Conservation (phyloP, 2,888 invertebrate species). For the Euphydryas editha region DNA sequence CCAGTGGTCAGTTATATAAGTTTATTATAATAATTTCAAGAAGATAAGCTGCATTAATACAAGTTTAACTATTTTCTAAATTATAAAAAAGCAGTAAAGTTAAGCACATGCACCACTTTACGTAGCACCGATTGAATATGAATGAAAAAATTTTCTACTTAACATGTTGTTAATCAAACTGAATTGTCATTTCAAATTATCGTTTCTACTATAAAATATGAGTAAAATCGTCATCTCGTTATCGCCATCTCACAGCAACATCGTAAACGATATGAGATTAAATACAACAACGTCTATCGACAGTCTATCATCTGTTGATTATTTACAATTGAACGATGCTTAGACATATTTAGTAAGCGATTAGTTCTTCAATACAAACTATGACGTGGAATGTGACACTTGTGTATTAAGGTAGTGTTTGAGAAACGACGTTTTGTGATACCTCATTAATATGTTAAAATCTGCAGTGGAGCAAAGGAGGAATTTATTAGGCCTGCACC, state of each 20-base stretch:
- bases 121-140: too few species aligned
- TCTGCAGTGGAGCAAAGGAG: neutral
- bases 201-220: neutral
- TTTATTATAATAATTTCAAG: too few species aligned
- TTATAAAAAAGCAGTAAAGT: too few species aligned
- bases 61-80: too few species aligned
- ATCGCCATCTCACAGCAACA: neutral
- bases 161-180: neutral
- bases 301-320: neutral
- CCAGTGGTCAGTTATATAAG: too few species aligned
- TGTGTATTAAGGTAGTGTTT: constrained; percentile 12
- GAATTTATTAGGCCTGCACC: neutral
- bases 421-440: constrained; percentile 10
- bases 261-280: constrained; percentile 3
- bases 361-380: constrained; percentile 16
- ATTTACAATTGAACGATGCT: neutral
- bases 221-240: too few species aligned
- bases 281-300: neutral
- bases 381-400: constrained; percentile 16
- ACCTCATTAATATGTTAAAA: constrained; percentile 7
- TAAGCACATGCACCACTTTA: too few species aligned
- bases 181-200: neutral
- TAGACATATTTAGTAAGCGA: constrained; percentile 13
- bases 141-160: neutral
- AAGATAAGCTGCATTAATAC: too few species aligned